Conservation (phyloP, 2,888 invertebrate genomes). For the Timema podura region DNA sequence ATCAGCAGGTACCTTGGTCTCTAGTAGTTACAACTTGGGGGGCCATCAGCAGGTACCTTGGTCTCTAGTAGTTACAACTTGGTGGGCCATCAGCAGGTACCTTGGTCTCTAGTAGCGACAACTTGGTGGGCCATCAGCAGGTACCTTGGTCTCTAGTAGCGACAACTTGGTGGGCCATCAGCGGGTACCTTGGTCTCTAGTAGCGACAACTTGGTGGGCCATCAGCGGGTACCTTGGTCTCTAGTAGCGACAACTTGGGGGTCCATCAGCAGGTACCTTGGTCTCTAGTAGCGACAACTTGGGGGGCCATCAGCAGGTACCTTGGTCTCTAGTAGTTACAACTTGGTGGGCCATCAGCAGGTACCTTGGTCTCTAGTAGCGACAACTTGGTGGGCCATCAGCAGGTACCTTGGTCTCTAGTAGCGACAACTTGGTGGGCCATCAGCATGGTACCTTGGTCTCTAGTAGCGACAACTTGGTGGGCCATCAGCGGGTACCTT, state of each 20-base stretch:
- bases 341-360: conserved; percentile 90
- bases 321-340: no score
- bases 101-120: conserved; percentile 23
- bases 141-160: no score
- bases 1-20: not conserved
- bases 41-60: no score
- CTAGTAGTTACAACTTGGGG: no score
- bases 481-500: conserved; percentile 81
- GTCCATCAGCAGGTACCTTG: not conserved
- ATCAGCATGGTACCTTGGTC: no score
- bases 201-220: conserved; percentile 67
- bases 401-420: no score
- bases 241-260: conserved; percentile 17
- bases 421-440: no score
- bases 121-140: conserved; percentile 6
- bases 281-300: no score
- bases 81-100: conserved; percentile 92
- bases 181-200: no score
- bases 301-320: no score
- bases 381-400: conserved; percentile 18
- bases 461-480: conserved; percentile 56
- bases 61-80: conserved; percentile 41
- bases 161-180: no score
- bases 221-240: conserved; percentile 68
- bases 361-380: conserved; percentile 45